Base-by-base conservation (phyloP, 2,113 vertebrate species). In the Rhinoderma darwinii region DNA sequence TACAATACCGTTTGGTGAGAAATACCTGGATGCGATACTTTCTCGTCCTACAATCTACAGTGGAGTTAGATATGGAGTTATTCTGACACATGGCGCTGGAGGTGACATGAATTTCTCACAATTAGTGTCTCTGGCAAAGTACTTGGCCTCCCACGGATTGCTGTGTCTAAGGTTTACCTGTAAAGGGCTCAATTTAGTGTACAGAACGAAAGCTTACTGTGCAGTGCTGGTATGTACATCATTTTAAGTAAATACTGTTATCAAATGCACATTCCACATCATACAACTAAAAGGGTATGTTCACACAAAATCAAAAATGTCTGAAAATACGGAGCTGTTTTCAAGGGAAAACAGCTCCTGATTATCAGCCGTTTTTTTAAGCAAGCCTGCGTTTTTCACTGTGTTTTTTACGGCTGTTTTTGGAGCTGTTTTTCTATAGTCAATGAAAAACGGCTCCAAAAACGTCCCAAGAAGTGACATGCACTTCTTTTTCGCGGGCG, bases 151-250 rank as follows among this genome's bases (percentile, higher is more conserved):
- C 14, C 89, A 74, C 1, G 96, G 97, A 0, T 76, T 96, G 89
- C 89, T 97, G 11, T 97, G 95, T 82, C 92, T 99, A 74, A 92
- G 98, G 0, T 98, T 99, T 90, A 99, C 98, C 5, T 99, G 98
- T 89, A 98, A 96, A 96, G 93, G 95, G n/a, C 94, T 97, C 83
- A 98, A 98, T 77, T 79, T 99, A 82, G 89, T 47, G 4, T 94
- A 97, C 35, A 96, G 97, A 90, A 89, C 95, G 81, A 96, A 95
- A 89, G 97, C 96, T 30, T 99, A 96, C 89, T 92, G 87, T 72
- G 90, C 96, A 70, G 97, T 94, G 89, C 91, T 96, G 96, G 98
- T 99, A 92, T 92, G 96, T 84, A 91, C 82, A 75, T 78, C 68
- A 85, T 66, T 84, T 9, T 25, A 25, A 30, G 27, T 59, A 6